Conservation (phyloP, 2,797 vertebrate species). For the Sylvia borin region DNA sequence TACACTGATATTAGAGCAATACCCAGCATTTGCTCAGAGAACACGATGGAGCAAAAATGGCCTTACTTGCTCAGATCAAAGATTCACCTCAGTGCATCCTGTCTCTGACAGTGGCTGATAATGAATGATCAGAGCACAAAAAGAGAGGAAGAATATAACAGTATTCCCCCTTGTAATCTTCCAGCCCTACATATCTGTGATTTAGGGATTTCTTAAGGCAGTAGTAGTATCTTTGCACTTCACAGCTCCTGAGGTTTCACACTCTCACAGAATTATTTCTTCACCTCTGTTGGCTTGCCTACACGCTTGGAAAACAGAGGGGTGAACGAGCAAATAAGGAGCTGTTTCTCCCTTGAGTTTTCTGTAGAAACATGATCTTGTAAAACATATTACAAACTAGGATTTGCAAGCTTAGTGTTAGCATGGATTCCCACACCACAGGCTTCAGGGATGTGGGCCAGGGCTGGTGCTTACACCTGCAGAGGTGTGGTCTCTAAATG, state of each 20-base stretch:
- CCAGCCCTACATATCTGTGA: neutral
- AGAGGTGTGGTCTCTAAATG: neutral
- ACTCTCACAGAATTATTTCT: neutral
- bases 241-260: neutral
- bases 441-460: neutral
- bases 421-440: accelerated
- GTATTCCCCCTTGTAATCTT: neutral
- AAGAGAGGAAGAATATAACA: neutral
- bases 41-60: neutral
- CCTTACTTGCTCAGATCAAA: neutral
- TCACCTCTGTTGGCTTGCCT: neutral
- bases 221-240: neutral
- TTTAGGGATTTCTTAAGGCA: neutral
- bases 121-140: neutral
- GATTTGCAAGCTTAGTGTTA: neutral
- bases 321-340: neutral
- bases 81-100: neutral
- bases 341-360: neutral
- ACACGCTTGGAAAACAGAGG: neutral
- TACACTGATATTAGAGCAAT: neutral
- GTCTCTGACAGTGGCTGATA: neutral
- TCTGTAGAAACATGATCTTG: neutral
- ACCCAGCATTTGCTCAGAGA: neutral
- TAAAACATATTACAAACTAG: neutral
- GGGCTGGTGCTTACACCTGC: neutral